Base-by-base conservation (phyloP, 92 coral and sea anemone species). In the Heliopora coerulea region DNA sequence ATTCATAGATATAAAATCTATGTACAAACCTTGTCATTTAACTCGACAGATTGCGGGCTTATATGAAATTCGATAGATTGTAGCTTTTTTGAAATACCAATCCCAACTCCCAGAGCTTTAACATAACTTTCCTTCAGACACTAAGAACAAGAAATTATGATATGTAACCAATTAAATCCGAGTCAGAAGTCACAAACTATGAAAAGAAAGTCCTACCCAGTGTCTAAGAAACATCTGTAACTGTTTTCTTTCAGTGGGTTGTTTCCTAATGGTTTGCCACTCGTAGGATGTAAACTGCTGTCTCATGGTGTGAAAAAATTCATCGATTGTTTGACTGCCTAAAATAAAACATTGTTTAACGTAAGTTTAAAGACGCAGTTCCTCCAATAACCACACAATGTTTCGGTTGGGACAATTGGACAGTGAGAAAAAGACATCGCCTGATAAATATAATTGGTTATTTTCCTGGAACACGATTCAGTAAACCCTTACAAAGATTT, bases 41-140 rank as follows among this genome's bases (percentile, higher is more conserved):
- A 35, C 52, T 70, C 63, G 19, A 33, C 26, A 21, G 77, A 70
- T 41, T 52, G 49, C 14, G 77, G 50, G n/a, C 49, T 54, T 56
- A 70, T 70, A 23, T 70, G 77, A 41, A 70, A 95, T 48, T 95
- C 99, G 46, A 90, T 84, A 21, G 95, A 78, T 74, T 95, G 99
- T 35, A 95, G 83, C 56, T 95, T 96, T 68, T 88, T 91, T 15
- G 58, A 18, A 28, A 70, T 14, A 1, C 91, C 99, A 46, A 95
- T 95, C 13, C 99, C 99, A 76, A 85, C 87, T n/a, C 99, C 99
- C 27, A 83, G 85, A 37, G 99, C 99, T 77, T 95, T 95, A 11
- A 95, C 99, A 68, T 90, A 95, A 75, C 99, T 95, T 75, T 95
- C 99, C 72, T 95, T 95, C 1, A 95, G 88, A 66, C 99, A 92